phyloP scores from a whole-genome alignment of 2,797 vertebrate genomes.

The Apodemus agrarius region DNA sequence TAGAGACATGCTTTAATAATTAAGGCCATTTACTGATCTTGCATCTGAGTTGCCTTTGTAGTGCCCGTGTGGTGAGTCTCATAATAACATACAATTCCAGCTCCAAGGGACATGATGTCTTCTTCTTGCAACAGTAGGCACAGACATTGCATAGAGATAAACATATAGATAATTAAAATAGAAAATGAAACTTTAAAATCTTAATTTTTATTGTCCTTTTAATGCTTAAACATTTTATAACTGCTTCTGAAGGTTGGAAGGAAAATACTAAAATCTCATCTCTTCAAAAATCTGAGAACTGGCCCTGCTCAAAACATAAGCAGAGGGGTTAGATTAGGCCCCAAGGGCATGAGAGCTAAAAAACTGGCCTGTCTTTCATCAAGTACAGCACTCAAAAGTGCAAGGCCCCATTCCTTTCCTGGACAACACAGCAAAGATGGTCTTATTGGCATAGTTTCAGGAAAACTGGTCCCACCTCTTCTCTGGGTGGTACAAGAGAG shows the following conservation, averaged over 20 bases:
- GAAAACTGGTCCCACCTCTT: not conserved
- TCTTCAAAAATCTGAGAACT: not conserved
- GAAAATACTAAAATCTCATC: conserved; percentile 3
- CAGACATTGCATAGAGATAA: not conserved
- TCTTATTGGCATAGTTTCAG: not conserved
- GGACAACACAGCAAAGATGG: not conserved
- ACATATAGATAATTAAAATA: not conserved
- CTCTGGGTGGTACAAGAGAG: not conserved
- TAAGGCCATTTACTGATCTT: not conserved
- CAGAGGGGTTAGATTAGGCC: not conserved
- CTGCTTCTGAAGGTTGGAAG: not conserved
- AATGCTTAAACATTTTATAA: conserved; percentile 10
- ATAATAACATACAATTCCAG: not conserved
- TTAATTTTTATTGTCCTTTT: conserved; percentile 32
- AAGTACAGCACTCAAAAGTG: not conserved
- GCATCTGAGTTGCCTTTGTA: not conserved
- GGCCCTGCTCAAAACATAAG: not conserved
- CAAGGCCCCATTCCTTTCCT: not conserved
- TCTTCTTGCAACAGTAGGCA: not conserved
- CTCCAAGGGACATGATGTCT: not conserved
- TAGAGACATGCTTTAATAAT: not conserved
- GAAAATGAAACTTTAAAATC: conserved; percentile 11
- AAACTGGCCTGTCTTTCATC: not conserved
- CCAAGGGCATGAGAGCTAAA: not conserved
- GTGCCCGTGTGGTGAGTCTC: not conserved